These are phyloP conservation scores for Drosophila rhopaloa DNA, from an alignment of 1,140 invertebrate species.

Conservation along the genomic window DNA sequence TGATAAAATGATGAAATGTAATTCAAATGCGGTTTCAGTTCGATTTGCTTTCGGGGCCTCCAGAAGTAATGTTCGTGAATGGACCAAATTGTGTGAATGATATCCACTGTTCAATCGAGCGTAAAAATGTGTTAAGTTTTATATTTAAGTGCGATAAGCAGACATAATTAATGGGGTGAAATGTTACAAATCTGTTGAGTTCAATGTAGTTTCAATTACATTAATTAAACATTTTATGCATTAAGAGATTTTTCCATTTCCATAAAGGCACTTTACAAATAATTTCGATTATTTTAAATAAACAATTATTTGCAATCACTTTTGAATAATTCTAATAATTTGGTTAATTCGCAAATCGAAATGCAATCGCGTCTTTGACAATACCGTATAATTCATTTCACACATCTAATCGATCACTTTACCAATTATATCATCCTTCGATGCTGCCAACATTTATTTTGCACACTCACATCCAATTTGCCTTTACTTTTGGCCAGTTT, in stretches of 20 bases:
- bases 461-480: slow-evolving; percentile 5
- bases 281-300: too few relatives aligned
- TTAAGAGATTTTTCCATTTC: too few relatives aligned
- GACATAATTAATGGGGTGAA: neutral
- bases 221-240: too few relatives aligned
- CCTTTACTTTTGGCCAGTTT: slow-evolving; percentile 44
- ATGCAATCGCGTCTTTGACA: neutral
- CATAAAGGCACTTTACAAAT: too few relatives aligned
- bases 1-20: slow-evolving; percentile 56
- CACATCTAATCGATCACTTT: slow-evolving; percentile 58
- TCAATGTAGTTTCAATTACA: too few relatives aligned
- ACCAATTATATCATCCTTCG: slow-evolving; percentile 37
- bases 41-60: neutral
- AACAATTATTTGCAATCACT: too few relatives aligned
- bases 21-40: slow-evolving; percentile 42
- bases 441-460: slow-evolving; percentile 42
- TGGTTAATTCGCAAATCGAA: neutral
- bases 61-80: neutral
- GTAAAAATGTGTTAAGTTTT: slow-evolving; percentile 7
- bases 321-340: too few relatives aligned
- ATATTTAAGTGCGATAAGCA: neutral
- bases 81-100: slow-evolving; percentile 2
- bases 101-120: slow-evolving; percentile 5
- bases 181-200: neutral
- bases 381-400: slow-evolving; percentile 15